phyloP scores from a whole-genome alignment of 2,888 invertebrate genomes.

The Polymixis lichenea region DNA sequence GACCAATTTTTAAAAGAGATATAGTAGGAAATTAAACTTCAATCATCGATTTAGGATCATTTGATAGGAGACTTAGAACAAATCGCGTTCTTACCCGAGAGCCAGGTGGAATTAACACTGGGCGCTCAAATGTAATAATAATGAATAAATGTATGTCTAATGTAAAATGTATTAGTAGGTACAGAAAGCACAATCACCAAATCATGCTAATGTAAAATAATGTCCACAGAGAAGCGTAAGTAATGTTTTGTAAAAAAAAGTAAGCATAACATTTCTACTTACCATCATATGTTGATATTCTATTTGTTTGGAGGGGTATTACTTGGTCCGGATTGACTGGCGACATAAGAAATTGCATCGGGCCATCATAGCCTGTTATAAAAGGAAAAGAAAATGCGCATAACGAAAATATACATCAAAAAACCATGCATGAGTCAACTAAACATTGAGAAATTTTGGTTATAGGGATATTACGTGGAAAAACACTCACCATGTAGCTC shows the following conservation, averaged over 20 bases:
- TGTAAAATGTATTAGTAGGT: conserved; percentile 28
- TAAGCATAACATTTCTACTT: conserved; percentile 71
- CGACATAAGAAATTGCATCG: conserved; percentile 96
- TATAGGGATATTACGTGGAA: conserved; percentile 19
- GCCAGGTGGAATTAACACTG: neutral
- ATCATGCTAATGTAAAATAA: conserved; percentile 61
- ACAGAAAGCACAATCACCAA: conserved; percentile 46
- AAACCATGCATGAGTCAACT: conserved; percentile 74
- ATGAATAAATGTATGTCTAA: conserved; percentile 3
- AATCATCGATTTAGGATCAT: neutral
- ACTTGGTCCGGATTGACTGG: conserved; percentile 95
- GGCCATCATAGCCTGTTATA: conserved; percentile 95
- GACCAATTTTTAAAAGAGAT: neutral
- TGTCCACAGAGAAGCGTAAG: conserved; percentile 55
- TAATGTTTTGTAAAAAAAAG: conserved; percentile 50
- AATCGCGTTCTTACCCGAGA: neutral
- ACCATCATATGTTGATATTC: conserved; percentile 90
- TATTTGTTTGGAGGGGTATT: conserved; percentile 90
- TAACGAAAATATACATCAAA: conserved; percentile 79
- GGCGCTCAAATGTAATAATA: neutral
- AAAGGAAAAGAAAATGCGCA: conserved; percentile 79
- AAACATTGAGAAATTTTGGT: conserved; percentile 64
- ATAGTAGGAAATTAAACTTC: neutral
- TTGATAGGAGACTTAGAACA: neutral
- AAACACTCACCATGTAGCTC: conserved; percentile 92